Evolutionary conservation across 2,797 vertebrate species (phyloP).

Genomic region (Petrocephalus schoutedeni): DNA sequence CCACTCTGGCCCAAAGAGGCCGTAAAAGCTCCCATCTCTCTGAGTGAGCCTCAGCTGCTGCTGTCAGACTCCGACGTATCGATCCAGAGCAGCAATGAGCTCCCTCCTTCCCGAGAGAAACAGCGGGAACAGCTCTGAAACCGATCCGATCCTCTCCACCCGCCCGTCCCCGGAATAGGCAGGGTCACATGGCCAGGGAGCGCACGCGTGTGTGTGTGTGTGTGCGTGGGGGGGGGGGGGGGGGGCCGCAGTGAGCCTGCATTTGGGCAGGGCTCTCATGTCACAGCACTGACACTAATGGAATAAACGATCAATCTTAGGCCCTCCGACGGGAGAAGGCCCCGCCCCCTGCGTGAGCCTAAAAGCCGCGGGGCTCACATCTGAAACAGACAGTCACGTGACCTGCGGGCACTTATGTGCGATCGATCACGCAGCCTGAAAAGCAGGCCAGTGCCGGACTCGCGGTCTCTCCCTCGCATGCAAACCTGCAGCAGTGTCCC

Average conservation of each 20-base stretch:
- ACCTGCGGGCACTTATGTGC: background rate
- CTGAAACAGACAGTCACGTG: conserved; percentile 22
- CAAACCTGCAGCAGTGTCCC: background rate
- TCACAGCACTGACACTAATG: conserved; percentile 61
- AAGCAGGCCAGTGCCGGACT: background rate
- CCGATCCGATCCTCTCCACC: conserved; percentile 41
- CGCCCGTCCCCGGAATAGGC: background rate
- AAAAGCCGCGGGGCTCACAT: background rate
- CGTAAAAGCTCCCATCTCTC: conserved; percentile 61
- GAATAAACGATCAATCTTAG: conserved; percentile 56
- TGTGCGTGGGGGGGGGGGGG: background rate
- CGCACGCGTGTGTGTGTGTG: background rate
- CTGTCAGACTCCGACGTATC: conserved; percentile 59
- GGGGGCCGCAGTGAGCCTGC: conserved; percentile 10
- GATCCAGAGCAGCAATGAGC: conserved; percentile 65
- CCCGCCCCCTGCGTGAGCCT: background rate
- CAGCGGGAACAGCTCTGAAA: conserved; percentile 41
- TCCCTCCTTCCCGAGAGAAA: conserved; percentile 41
- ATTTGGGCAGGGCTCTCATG: conserved; percentile 48
- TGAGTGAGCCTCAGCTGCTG: conserved; percentile 49
- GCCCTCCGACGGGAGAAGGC: conserved; percentile 15
- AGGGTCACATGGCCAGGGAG: conserved; percentile 31
- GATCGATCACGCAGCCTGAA: background rate
- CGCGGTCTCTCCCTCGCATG: background rate
- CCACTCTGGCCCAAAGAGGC: conserved; percentile 19